Base-by-base conservation (phyloP, 1,140 invertebrate genomes). In the Brachionus sp. region DNA sequence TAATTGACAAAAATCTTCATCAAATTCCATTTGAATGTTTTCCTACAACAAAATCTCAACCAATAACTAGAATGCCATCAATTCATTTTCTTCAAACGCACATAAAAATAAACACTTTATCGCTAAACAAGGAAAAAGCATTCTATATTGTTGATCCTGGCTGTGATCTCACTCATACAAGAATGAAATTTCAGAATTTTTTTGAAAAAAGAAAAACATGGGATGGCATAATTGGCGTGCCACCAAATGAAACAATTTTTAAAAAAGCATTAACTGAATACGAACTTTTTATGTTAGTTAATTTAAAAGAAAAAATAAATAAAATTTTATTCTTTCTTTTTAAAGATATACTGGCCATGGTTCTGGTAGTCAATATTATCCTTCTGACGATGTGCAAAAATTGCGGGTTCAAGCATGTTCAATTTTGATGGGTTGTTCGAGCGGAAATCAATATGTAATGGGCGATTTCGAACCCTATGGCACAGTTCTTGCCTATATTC, bases 401-500 rank as follows among this genome's bases (percentile, higher is more conserved):
- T 86, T 91, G 44, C 87, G 90, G n/a, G 90, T 92, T 16, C 89
- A 89, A 78, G 90, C 91, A 3, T 89, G 90, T 10, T 90, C 91
- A 10, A 85, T 94, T 53, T 89, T 95, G 66, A 93, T 94, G 88
- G 94, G 94, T 23, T 95, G 94, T 88, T 91, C 91, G 77, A 94
- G 93, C 87, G 92, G 91, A 23, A 57, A 57, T 68, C 66, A 46
- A 64, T 57, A 64, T 35, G 33, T 66, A 0, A 42, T 66, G 33
- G 83, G 83, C 5, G 83, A 84, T 35, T 84, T 84, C 44, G 83
- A 84, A 29, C 42, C 70, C 0, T 77, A 77, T 46, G 83, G 83
- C 16, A 64, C 70, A 10, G 57, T 70, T 5, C 35, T 84, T 7
- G 70, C 83, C 5, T 84, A 84, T 37, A 57, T 84, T 33, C 19